Percentiles rank a stretch among this genome's conserved stretches.
Conservation (phyloP, 1,140 invertebrate genomes). For the Euwallacea fornicatus region DNA sequence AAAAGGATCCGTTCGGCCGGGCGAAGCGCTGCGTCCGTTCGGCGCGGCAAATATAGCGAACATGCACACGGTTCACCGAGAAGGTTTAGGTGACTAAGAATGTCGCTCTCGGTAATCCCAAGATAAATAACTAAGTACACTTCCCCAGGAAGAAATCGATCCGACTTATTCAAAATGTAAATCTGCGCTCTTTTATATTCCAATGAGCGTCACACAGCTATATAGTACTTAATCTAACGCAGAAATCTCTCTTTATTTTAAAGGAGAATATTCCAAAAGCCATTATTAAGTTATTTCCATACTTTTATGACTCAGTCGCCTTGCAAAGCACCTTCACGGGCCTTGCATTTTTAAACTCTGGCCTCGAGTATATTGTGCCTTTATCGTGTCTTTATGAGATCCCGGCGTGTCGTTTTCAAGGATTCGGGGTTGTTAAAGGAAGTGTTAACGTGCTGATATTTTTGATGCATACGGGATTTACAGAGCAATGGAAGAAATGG, state of each 20-base stretch:
- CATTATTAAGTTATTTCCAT: slow-evolving; percentile 20
- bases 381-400: slow-evolving; percentile 1
- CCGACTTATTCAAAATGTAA: not conserved
- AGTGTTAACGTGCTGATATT: not conserved
- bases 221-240: slow-evolving; percentile 4
- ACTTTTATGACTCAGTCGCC: slow-evolving; percentile 16
- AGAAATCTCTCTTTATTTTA: slow-evolving; percentile 4
- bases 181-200: slow-evolving; percentile 5
- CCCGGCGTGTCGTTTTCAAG: not conserved
- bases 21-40: too few species aligned
- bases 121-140: too few species aligned
- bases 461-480: not conserved
- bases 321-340: not conserved
- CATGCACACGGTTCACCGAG: too few species aligned
- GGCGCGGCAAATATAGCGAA: too few species aligned
- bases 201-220: not conserved
- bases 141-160: too few species aligned
- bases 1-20: too few species aligned
- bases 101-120: too few species aligned
- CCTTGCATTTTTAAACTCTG: slow-evolving; percentile 13
- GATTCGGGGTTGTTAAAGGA: not conserved
- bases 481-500: too few species aligned
- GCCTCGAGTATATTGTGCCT: not conserved
- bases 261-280: slow-evolving; percentile 13
- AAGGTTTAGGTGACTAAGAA: too few species aligned